Percentiles rank a stretch among this genome's conserved stretches.
Evolutionary conservation across 2,113 vertebrate genomes (phyloP).

Genomic region (Ctenodactylus gundi): DNA sequence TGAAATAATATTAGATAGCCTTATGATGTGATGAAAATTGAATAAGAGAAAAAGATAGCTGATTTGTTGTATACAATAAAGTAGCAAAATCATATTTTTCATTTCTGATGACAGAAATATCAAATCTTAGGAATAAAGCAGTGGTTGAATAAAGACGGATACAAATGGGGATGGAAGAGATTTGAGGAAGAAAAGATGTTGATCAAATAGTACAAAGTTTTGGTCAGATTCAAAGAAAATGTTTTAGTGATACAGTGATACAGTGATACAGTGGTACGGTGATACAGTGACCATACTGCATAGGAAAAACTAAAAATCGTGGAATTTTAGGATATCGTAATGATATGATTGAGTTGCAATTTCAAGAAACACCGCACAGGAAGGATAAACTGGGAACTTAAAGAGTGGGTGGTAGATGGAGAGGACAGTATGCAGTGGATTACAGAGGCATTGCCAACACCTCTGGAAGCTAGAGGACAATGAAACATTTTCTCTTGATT

Average conservation of each 20-base stretch:
- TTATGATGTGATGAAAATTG: background rate
- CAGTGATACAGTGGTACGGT: no score
- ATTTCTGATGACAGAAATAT: background rate
- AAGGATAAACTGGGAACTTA: background rate
- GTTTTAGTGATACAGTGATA: background rate
- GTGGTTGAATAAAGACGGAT: background rate
- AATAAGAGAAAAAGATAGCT: background rate
- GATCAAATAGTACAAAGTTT: background rate
- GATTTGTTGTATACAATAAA: background rate
- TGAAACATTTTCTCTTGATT: background rate
- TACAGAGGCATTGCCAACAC: background rate
- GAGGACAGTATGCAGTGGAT: background rate
- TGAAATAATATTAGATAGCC: no score
- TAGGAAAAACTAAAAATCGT: background rate
- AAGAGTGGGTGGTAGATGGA: background rate
- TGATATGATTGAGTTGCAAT: background rate
- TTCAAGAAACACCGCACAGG: background rate
- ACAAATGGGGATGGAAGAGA: background rate
- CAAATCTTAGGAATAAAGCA: background rate
- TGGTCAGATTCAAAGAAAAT: no score
- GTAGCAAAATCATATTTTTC: background rate
- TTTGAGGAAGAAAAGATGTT: background rate
- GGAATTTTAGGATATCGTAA: background rate
- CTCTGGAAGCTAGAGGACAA: background rate
- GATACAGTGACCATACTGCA: background rate